A percentile compares a stretch with the other conserved stretches of the same genome.
Conservation (phyloP, 2,113 vertebrate species). For the Dipodomys ordii region DNA sequence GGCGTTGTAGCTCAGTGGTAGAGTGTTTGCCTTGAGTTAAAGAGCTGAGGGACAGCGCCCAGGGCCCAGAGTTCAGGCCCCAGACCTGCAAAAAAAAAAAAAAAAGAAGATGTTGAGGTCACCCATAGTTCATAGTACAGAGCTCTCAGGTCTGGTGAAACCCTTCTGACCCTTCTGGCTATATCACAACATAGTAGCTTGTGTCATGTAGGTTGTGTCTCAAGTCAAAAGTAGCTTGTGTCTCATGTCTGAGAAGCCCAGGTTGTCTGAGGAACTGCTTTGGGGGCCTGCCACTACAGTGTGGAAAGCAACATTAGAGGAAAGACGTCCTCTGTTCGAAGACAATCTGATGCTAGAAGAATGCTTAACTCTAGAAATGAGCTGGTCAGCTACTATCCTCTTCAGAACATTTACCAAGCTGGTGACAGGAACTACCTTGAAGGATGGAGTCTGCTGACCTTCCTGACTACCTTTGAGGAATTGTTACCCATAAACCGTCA, state of each 20-base stretch:
- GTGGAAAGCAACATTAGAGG: background rate
- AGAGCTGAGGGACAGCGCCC: too few species aligned
- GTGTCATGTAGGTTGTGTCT: too few species aligned
- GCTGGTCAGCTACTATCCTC: background rate
- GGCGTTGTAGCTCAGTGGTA: too few species aligned
- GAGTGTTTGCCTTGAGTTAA: too few species aligned
- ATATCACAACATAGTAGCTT: background rate
- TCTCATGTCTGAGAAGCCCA: background rate
- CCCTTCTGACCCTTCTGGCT: background rate
- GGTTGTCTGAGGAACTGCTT: background rate
- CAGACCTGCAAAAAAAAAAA: too few species aligned
- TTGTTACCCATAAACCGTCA: background rate
- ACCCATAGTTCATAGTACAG: too few species aligned
- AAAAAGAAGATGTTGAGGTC: too few species aligned
- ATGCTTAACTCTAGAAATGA: rapidly evolving
- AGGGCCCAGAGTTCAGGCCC: too few species aligned
- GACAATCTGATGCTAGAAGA: background rate
- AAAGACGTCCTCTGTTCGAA: background rate
- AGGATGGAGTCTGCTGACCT: background rate
- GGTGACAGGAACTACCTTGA: background rate
- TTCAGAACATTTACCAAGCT: background rate
- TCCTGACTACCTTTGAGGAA: background rate
- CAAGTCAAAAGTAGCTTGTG: too few species aligned
- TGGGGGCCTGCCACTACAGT: background rate
- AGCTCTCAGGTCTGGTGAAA: background rate